Conservation (phyloP, 2,888 invertebrate species). For the Trachelus stipa region DNA sequence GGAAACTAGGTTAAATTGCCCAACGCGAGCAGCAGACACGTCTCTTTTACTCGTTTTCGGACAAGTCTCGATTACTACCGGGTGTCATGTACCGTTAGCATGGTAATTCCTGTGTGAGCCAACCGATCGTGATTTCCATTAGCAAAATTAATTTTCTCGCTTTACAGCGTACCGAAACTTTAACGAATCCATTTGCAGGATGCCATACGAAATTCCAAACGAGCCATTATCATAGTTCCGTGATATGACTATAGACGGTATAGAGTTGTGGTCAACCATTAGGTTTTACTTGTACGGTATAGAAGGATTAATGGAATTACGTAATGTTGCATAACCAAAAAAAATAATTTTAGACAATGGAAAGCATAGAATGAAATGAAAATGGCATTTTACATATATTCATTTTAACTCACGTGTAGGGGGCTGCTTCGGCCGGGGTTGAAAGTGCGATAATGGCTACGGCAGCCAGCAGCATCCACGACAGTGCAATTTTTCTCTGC, state of each 20-base stretch:
- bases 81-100: conserved; percentile 2
- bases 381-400: too few relatives aligned
- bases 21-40: conserved; percentile 26
- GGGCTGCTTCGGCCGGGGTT: conserved; percentile 46
- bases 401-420: conserved; percentile 45
- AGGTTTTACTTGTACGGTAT: too few relatives aligned
- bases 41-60: conserved; percentile 15
- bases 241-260: too few relatives aligned
- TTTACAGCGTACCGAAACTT: too few relatives aligned
- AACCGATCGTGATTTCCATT: conserved; percentile 25
- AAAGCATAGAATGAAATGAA: too few relatives aligned
- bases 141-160: conserved; percentile 33
- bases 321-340: too few relatives aligned
- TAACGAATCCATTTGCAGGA: too few relatives aligned
- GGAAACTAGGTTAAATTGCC: conserved; percentile 3
- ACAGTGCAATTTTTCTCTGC: conserved; percentile 49
- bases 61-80: conserved; percentile 13
- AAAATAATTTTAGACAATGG: too few relatives aligned
- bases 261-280: too few relatives aligned
- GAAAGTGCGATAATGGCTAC: conserved; percentile 38
- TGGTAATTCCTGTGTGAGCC: background rate
- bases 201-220: too few relatives aligned
- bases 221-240: too few relatives aligned
- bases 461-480: conserved; percentile 47
- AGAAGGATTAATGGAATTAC: too few relatives aligned